Evolutionary conservation across 2,113 vertebrate genomes (phyloP).

Genomic region (Myiozetetes cayanensis): DNA sequence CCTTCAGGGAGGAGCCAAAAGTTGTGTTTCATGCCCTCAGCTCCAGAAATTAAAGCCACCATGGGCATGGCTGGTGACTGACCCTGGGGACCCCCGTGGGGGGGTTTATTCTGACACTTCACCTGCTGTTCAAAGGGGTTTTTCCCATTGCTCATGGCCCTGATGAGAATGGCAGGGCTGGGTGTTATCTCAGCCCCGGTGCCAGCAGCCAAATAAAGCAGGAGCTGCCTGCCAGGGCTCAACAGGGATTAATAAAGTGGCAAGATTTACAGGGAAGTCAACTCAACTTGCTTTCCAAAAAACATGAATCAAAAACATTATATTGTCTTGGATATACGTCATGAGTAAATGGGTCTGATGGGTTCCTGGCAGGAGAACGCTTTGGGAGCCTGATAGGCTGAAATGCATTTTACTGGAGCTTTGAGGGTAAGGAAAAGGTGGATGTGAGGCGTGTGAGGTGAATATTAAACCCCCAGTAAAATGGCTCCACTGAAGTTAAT

Average conservation of each 20-base stretch:
- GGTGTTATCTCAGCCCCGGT: conserved; percentile 6
- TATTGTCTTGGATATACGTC: not conserved
- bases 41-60: not conserved
- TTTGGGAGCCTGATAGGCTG: not conserved
- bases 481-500: not conserved
- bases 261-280: conserved; percentile 29
- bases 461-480: not conserved
- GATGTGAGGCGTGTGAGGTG: not conserved
- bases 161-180: not conserved
- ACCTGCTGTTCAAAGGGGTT: not conserved
- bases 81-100: not conserved
- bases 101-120: not conserved
- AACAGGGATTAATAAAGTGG: conserved; percentile 30
- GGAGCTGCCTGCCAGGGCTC: conserved; percentile 26
- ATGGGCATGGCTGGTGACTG: not conserved
- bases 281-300: conserved; percentile 27
- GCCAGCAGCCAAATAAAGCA: conserved; percentile 41
- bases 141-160: not conserved
- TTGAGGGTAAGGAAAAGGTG: not conserved
- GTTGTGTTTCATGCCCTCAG: not conserved
- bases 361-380: conserved; percentile 5
- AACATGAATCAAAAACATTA: not conserved
- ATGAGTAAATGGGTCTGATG: not conserved
- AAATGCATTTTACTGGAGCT: not conserved
- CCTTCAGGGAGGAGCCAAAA: not conserved